Evolutionary conservation across 2,797 vertebrate species (phyloP).

Genomic region (Fundulus diaphanus): DNA sequence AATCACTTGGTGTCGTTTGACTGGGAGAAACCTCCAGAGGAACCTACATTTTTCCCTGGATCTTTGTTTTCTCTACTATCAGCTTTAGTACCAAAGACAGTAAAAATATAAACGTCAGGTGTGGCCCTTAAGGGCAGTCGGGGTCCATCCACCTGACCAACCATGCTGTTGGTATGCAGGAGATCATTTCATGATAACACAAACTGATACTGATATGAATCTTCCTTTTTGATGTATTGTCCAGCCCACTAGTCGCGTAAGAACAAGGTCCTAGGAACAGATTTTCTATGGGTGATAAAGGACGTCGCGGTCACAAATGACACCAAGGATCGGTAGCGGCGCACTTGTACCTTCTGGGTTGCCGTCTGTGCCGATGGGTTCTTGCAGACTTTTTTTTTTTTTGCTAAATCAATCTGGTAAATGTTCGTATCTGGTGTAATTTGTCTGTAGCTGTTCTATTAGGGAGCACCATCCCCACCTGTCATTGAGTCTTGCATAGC

Average conservation of each 20-base stretch:
- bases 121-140: no score
- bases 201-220: background rate
- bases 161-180: background rate
- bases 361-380: background rate
- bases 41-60: no score
- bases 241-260: background rate
- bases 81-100: background rate
- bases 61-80: background rate
- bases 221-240: no score
- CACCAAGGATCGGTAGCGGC: background rate
- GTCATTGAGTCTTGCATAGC: constrained; percentile 18
- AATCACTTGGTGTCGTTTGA: no score
- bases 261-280: background rate
- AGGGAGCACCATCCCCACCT: constrained; percentile 17
- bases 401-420: background rate
- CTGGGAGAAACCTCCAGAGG: no score
- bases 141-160: background rate
- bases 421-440: constrained; percentile 10
- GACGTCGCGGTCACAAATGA: background rate
- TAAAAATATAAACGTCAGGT: background rate
- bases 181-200: background rate
- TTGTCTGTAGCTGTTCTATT: constrained; percentile 10
- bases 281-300: background rate
- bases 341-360: background rate
- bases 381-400: background rate